A percentile compares a stretch with the other conserved stretches of the same genome.
These are phyloP conservation scores for Muscina levida DNA, from an alignment of 2,888 invertebrate genomes.

Conservation along the genomic window DNA sequence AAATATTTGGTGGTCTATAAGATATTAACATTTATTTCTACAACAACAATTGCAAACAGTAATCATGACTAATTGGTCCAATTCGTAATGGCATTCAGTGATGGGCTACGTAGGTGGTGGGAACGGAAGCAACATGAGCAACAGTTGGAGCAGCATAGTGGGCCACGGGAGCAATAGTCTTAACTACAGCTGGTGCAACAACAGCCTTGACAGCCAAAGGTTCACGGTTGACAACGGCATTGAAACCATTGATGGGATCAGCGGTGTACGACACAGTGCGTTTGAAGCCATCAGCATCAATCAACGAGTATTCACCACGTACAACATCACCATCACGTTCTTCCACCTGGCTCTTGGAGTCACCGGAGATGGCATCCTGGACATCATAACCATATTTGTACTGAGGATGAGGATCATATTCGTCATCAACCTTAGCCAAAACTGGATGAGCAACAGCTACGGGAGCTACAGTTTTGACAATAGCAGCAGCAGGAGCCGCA, in stretches of 20 bases:
- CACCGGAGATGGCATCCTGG: constrained; percentile 78
- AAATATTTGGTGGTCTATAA: too few relatives aligned
- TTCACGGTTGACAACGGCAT: constrained; percentile 75
- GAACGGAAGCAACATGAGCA: constrained; percentile 32
- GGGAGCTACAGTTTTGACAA: constrained; percentile 59
- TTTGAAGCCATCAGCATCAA: constrained; percentile 78
- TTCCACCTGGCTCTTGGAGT: constrained; percentile 79
- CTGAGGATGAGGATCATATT: constrained; percentile 79
- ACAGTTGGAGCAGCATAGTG: constrained; percentile 42
- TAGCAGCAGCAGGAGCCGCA: constrained; percentile 51
- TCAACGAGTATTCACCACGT: constrained; percentile 78
- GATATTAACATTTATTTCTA: too few relatives aligned
- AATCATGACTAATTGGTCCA: too few relatives aligned
- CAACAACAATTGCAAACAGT: too few relatives aligned
- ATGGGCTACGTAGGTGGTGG: constrained; percentile 60
- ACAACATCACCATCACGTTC: constrained; percentile 78
- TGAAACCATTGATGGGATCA: constrained; percentile 78
- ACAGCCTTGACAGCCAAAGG: constrained; percentile 66
- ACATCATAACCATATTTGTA: constrained; percentile 79
- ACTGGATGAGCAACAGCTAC: constrained; percentile 69
- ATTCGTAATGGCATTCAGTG: constrained; percentile 49
- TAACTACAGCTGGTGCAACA: constrained; percentile 48
- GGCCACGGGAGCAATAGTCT: constrained; percentile 49
- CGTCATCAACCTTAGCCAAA: constrained; percentile 69
- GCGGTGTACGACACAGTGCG: constrained; percentile 78